Evolutionary conservation across 2,888 invertebrate species (phyloP).

Genomic region (Ormia ochracea): DNA sequence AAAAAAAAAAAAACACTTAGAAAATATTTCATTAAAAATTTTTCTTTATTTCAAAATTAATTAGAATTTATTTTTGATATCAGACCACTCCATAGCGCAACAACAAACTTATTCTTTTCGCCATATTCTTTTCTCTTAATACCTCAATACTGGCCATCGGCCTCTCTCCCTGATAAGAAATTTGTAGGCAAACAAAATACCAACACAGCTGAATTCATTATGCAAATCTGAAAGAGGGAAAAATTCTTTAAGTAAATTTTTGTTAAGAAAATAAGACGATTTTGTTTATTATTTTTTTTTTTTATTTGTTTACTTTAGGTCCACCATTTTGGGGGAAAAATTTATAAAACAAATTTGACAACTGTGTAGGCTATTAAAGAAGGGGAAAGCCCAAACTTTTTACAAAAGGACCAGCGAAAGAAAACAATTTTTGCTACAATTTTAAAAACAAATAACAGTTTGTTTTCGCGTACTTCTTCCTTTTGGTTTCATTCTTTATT

Average conservation of each 20-base stretch:
- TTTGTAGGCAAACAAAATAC: conserved; percentile 26
- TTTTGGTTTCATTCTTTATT: not conserved
- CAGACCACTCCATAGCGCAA: conserved; percentile 29
- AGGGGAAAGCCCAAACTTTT: not conserved
- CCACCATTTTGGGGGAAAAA: conserved; percentile 39
- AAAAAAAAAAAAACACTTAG: not conserved
- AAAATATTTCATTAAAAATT: conserved; percentile 57
- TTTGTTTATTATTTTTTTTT: not conserved
- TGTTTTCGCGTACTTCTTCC: conserved; percentile 21
- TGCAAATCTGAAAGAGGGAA: conserved; percentile 56
- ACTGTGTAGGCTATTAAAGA: not conserved
- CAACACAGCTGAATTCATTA: conserved; percentile 56
- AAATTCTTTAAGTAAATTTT: conserved; percentile 55
- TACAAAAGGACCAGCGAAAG: conserved; percentile 22
- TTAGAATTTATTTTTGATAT: conserved; percentile 60
- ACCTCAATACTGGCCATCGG: not conserved
- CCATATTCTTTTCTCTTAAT: not conserved
- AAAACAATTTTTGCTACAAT: conserved; percentile 12
- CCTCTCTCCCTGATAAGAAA: not conserved
- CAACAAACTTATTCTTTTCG: conserved; percentile 44
- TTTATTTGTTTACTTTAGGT: not conserved
- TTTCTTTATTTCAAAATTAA: conserved; percentile 61
- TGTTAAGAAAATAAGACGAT: conserved; percentile 47
- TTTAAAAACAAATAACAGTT: conserved; percentile 44
- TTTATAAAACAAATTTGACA: conserved; percentile 34